Conservation (phyloP, 2,888 invertebrate genomes). For the Iphiclides podalirius region DNA sequence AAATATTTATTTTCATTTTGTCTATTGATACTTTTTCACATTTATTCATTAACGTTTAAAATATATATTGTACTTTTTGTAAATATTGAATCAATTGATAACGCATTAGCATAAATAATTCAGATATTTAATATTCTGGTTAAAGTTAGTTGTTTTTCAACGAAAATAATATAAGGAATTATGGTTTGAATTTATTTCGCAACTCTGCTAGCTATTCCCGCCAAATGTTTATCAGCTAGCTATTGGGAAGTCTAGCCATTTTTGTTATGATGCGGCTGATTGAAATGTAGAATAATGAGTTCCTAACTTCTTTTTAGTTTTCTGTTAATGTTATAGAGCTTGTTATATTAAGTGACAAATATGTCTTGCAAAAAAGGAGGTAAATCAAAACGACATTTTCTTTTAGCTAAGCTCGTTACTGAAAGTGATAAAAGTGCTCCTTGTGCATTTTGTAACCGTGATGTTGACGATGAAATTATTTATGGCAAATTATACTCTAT, state of each 20-base stretch:
- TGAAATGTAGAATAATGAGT: background rate
- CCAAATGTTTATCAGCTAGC: conserved; percentile 2
- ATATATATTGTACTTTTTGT: no score
- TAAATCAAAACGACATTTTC: conserved; percentile 33
- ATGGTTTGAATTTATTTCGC: background rate
- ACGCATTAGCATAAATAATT: no score
- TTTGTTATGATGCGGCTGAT: conserved; percentile 5
- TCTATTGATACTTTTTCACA: conserved; percentile 16
- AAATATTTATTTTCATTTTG: background rate
- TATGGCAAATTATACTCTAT: conserved; percentile 80
- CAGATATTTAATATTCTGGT: no score
- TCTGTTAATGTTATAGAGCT: background rate
- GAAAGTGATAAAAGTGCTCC: conserved; percentile 39
- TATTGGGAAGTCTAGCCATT: background rate
- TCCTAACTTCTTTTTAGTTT: background rate
- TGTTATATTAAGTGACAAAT: background rate
- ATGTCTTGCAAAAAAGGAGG: conserved; percentile 33
- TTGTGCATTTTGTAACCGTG: conserved; percentile 77
- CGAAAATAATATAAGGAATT: background rate
- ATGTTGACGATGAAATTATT: conserved; percentile 72
- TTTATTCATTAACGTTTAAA: background rate
- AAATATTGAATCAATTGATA: no score
- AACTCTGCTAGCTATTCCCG: conserved; percentile 21
- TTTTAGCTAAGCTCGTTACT: conserved; percentile 51
- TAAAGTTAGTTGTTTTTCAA: no score